Evolutionary conservation across 2,797 vertebrate genomes (phyloP).

Genomic region (Sebastes minor): DNA sequence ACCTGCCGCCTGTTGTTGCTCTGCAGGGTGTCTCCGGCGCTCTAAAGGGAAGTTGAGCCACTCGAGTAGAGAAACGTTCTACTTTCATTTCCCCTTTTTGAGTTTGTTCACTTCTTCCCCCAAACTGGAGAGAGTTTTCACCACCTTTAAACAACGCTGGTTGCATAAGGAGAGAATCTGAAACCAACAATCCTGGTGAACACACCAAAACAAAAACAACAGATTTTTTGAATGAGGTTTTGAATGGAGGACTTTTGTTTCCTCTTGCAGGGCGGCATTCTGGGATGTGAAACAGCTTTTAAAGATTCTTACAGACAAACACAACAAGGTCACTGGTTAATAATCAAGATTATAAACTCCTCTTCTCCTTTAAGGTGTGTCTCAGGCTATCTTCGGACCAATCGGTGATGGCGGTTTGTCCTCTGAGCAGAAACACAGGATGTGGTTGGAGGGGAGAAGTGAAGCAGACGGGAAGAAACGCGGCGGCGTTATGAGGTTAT

Average conservation of each 20-base stretch:
- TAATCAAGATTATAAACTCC: not conserved
- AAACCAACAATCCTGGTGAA: not conserved
- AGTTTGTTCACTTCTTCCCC: slow-evolving; percentile 32
- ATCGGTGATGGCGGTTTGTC: not conserved
- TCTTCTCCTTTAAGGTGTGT: not conserved
- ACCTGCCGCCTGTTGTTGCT: not conserved
- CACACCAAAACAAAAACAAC: not conserved
- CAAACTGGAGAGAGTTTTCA: not conserved
- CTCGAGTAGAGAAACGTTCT: slow-evolving; percentile 1
- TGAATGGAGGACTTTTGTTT: not conserved
- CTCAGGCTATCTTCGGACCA: not conserved
- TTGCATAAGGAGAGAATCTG: not conserved
- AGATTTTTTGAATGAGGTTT: not conserved
- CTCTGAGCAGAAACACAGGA: slow-evolving; percentile 7
- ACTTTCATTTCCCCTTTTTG: slow-evolving; percentile 56
- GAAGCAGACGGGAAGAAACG: slow-evolving; percentile 14
- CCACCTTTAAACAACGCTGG: not conserved
- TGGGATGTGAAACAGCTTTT: not conserved
- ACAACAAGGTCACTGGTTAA: not conserved
- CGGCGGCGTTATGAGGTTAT: not conserved
- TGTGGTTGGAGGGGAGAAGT: slow-evolving; percentile 22
- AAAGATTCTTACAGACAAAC: not conserved
- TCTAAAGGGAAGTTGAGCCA: slow-evolving; percentile 52
- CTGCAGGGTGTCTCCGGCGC: not conserved
- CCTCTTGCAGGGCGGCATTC: not conserved